phyloP scores from a whole-genome alignment of 2,888 invertebrate genomes.

The Chirona hameri region DNA sequence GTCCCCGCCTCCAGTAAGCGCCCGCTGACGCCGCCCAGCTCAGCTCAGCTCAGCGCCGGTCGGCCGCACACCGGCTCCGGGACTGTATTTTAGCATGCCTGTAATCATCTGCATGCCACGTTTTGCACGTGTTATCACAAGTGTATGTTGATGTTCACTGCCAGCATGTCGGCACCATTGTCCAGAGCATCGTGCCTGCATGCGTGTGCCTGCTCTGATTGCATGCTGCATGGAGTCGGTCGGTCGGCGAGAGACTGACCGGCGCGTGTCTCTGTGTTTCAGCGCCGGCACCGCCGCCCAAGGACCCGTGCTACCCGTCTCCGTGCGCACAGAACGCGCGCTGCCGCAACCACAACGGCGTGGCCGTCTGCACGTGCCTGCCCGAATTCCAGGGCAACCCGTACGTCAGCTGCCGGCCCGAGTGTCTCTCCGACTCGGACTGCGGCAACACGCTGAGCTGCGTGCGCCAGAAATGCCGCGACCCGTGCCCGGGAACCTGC shows the following conservation, averaged over 20 bases:
- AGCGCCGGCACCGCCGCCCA: neutral
- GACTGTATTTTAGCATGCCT: neutral
- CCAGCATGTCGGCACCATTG: neutral
- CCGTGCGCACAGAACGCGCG: slow-evolving; percentile 83
- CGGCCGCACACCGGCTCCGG: neutral
- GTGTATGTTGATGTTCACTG: neutral
- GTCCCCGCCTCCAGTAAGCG: slow-evolving; percentile 12
- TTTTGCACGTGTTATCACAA: neutral
- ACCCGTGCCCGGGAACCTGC: slow-evolving; percentile 74
- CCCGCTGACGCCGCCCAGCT: neutral
- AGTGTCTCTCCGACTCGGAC: slow-evolving; percentile 72
- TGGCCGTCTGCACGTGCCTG: slow-evolving; percentile 75
- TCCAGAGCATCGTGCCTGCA: neutral
- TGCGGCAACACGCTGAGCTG: slow-evolving; percentile 50
- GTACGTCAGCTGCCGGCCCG: slow-evolving; percentile 66
- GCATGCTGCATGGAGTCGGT: neutral
- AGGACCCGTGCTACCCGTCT: slow-evolving; percentile 69
- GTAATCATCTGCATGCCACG: neutral
- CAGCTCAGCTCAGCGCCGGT: neutral
- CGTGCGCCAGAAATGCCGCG: slow-evolving; percentile 45
- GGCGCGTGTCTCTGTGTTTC: neutral
- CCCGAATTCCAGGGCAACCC: slow-evolving; percentile 57
- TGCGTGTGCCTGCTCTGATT: neutral
- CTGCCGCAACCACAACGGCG: slow-evolving; percentile 66
- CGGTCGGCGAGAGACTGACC: neutral